Conservation (phyloP, 2,113 vertebrate genomes). For the Pygathrix nemaeus region DNA sequence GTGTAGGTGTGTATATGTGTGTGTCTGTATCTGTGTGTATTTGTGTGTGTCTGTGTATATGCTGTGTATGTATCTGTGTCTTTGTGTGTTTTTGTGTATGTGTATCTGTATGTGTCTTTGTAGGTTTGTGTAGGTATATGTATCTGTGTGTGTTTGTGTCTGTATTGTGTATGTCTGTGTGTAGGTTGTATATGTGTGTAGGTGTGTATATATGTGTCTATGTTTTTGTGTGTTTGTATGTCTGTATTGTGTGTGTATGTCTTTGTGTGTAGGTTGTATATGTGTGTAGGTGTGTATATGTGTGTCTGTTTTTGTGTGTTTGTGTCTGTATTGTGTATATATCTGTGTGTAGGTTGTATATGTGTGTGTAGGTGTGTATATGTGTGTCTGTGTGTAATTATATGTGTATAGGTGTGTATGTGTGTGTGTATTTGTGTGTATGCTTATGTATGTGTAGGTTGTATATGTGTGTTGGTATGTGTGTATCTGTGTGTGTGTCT, state of each 20-base stretch:
- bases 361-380: too few relatives aligned
- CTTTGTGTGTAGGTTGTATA: not conserved
- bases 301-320: too few relatives aligned
- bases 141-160: not conserved
- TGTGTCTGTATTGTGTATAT: too few relatives aligned
- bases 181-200: not conserved
- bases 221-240: not conserved
- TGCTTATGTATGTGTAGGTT: not conserved
- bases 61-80: not conserved
- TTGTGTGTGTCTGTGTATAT: not conserved
- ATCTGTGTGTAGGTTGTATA: too few relatives aligned
- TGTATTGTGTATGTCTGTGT: not conserved
- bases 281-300: not conserved
- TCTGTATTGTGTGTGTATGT: not conserved
- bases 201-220: not conserved
- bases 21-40: too few relatives aligned
- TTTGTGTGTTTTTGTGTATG: not conserved
- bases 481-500: too few relatives aligned
- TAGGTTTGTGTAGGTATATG: not conserved
- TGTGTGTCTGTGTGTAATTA: too few relatives aligned
- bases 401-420: too few relatives aligned
- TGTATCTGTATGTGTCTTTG: not conserved
- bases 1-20: too few relatives aligned
- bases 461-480: too few relatives aligned
- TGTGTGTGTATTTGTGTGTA: not conserved